Evolutionary conservation across 2,888 invertebrate genomes (phyloP).

Genomic region (Drosophila borborema): DNA sequence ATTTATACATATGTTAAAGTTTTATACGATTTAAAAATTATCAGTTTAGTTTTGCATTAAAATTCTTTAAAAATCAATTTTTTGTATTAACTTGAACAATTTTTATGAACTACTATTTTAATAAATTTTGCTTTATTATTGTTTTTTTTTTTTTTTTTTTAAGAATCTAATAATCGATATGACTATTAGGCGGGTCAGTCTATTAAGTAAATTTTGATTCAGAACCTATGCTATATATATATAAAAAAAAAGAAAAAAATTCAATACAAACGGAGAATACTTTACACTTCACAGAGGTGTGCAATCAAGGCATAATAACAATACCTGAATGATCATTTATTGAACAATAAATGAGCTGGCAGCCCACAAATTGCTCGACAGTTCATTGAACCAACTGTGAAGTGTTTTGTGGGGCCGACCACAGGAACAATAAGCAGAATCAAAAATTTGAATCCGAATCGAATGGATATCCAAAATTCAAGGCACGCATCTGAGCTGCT

Average conservation of each 20-base stretch:
- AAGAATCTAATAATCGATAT: neutral
- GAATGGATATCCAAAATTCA: slow-evolving; percentile 43
- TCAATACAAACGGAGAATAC: slow-evolving; percentile 9
- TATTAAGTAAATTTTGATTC: slow-evolving; percentile 1
- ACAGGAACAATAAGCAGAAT: slow-evolving; percentile 42
- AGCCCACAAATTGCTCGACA: slow-evolving; percentile 52
- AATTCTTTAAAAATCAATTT: neutral
- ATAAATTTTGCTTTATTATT: neutral
- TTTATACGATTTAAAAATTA: too few species aligned
- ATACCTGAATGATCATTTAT: slow-evolving; percentile 56
- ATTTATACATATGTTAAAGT: too few species aligned
- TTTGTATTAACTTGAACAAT: neutral
- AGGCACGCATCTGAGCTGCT: slow-evolving; percentile 75
- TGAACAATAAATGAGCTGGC: slow-evolving; percentile 53
- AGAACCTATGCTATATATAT: neutral
- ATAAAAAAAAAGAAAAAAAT: slow-evolving; percentile 1
- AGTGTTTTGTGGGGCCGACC: slow-evolving; percentile 24
- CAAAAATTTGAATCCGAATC: slow-evolving; percentile 28
- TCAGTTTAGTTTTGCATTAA: neutral
- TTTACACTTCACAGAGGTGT: slow-evolving; percentile 45
- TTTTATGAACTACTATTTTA: neutral
- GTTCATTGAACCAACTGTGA: slow-evolving; percentile 66
- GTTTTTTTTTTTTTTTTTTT: too few species aligned
- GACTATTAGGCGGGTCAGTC: neutral
- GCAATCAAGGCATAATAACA: slow-evolving; percentile 59